Evolutionary conservation across 2,797 vertebrate species (phyloP).

Genomic region (Pangasius djambal): DNA sequence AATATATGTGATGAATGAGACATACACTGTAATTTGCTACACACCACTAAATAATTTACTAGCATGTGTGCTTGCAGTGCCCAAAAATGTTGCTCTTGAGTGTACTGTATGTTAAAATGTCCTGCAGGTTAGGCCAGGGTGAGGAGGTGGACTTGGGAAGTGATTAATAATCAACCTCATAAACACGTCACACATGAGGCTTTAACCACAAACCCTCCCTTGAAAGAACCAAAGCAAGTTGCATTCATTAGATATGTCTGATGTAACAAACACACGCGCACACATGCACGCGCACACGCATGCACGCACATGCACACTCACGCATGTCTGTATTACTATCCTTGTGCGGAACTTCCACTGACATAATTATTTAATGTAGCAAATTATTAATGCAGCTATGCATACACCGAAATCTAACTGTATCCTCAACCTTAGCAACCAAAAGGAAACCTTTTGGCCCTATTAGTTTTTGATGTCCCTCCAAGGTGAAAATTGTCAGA

Average conservation of each 20-base stretch:
- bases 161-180: conserved; percentile 74
- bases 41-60: conserved; percentile 76
- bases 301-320: too few species aligned
- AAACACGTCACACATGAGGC: conserved; percentile 25
- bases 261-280: conserved; percentile 38
- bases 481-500: background rate
- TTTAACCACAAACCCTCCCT: conserved; percentile 59
- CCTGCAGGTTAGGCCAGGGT: conserved; percentile 65
- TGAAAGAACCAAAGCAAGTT: conserved; percentile 56
- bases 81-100: conserved; percentile 66
- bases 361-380: background rate
- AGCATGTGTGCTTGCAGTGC: conserved; percentile 72
- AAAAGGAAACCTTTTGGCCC: background rate
- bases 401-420: background rate
- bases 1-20: conserved; percentile 74
- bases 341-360: background rate
- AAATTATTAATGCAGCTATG: background rate
- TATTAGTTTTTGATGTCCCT: background rate
- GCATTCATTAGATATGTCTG: conserved; percentile 49
- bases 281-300: too few species aligned
- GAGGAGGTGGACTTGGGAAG: conserved; percentile 67
- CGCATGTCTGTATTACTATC: background rate
- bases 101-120: conserved; percentile 74
- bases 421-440: background rate
- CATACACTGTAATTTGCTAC: conserved; percentile 73